Percentiles rank a stretch among this genome's conserved stretches.
phyloP scores from a whole-genome alignment of 2,797 vertebrate genomes.

The Chaenodraco wilsoni region DNA sequence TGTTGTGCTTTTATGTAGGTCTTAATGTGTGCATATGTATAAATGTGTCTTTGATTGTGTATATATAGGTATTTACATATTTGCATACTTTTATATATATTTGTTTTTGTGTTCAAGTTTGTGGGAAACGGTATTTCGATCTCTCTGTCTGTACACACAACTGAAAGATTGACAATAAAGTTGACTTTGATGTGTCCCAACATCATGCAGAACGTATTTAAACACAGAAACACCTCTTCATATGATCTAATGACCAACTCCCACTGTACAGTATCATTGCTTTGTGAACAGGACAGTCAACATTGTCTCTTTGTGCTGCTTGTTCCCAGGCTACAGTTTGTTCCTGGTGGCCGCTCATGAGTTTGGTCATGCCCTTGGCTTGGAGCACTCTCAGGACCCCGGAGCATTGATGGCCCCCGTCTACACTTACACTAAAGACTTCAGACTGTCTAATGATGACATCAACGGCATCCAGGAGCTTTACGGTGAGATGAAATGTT shows the following conservation, averaged over 20 bases:
- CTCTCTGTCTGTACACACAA: no score
- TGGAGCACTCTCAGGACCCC: slow-evolving; percentile 96
- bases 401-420: slow-evolving; percentile 96
- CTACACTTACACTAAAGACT: slow-evolving; percentile 95
- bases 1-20: no score
- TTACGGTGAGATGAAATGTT: slow-evolving; percentile 87
- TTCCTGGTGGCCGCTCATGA: slow-evolving; percentile 99
- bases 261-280: background rate
- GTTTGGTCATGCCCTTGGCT: slow-evolving; percentile 96
- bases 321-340: slow-evolving; percentile 92
- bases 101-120: no score
- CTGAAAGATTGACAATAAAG: no score
- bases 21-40: no score
- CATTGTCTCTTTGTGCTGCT: background rate
- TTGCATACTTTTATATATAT: no score
- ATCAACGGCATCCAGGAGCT: slow-evolving; percentile 95
- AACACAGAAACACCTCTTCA: background rate
- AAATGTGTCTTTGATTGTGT: no score
- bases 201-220: background rate
- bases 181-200: background rate
- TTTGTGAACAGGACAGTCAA: background rate
- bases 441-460: slow-evolving; percentile 93
- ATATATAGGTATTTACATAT: no score
- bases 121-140: no score
- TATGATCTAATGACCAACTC: background rate